phyloP scores from a whole-genome alignment of 1,140 invertebrate species.

The Ganaspis sp. region DNA sequence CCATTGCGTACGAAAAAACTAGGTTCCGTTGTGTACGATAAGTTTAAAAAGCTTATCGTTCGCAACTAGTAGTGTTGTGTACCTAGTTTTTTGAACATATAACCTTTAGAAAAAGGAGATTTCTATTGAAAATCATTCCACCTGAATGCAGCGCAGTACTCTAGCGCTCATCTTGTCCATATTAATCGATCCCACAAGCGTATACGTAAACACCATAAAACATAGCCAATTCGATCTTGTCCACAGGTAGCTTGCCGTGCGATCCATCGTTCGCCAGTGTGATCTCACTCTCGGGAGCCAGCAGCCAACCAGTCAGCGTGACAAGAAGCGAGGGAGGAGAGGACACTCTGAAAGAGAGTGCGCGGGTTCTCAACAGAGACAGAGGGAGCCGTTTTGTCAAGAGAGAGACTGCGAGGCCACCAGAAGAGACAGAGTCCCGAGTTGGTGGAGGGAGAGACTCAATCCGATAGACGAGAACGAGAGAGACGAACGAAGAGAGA shows the following conservation, averaged over 20 bases:
- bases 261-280: conserved; percentile 47
- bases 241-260: conserved; percentile 59
- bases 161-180: conserved; percentile 1
- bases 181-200: conserved; percentile 10
- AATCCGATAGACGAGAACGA: conserved; percentile 46
- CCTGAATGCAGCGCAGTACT: too few species aligned
- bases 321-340: conserved; percentile 46
- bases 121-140: too few species aligned
- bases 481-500: too few species aligned
- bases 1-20: too few species aligned
- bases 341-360: conserved; percentile 49
- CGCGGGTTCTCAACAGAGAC: conserved; percentile 37
- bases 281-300: conserved; percentile 52
- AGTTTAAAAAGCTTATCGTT: too few species aligned
- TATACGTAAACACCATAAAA: conserved; percentile 50
- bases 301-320: conserved; percentile 34
- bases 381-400: conserved; percentile 33
- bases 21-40: too few species aligned
- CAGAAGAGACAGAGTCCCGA: conserved; percentile 37
- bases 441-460: conserved; percentile 36
- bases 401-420: conserved; percentile 24
- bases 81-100: too few species aligned
- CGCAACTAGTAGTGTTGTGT: too few species aligned
- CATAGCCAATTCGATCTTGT: conserved; percentile 49
- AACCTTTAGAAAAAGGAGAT: too few species aligned